A percentile compares a stretch with the other conserved stretches of the same genome.
Conservation (phyloP, 2,888 invertebrate genomes). For the Embidobia sp. region DNA sequence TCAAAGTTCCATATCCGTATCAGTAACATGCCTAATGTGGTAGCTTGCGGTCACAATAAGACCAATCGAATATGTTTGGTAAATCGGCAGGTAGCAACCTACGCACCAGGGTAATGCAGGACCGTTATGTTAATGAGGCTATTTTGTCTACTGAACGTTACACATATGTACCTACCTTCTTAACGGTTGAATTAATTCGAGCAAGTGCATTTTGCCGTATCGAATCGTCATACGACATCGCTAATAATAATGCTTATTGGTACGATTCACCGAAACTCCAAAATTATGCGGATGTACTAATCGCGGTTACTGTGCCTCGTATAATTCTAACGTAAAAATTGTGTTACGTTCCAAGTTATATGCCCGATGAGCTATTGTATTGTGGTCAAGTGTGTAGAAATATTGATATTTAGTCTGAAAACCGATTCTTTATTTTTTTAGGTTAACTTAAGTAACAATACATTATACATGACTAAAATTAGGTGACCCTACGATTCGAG, state of each 20-base stretch:
- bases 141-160: slow-evolving; percentile 71
- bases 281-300: slow-evolving; percentile 7
- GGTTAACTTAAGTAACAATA: no score
- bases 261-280: slow-evolving; percentile 17
- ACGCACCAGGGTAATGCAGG: slow-evolving; percentile 63
- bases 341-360: no score
- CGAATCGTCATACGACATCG: slow-evolving; percentile 52
- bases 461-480: no score
- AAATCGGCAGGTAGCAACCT: slow-evolving; percentile 66
- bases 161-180: slow-evolving; percentile 70
- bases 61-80: slow-evolving; percentile 58
- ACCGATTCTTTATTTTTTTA: no score
- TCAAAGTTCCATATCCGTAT: slow-evolving; percentile 39
- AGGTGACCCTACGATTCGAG: no score
- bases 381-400: no score
- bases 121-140: slow-evolving; percentile 80
- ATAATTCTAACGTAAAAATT: no score
- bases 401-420: no score
- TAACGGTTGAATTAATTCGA: slow-evolving; percentile 79
- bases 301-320: neutral
- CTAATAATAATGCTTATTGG: slow-evolving; percentile 34
- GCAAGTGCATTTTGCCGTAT: slow-evolving; percentile 73
- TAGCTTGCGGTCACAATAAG: slow-evolving; percentile 52
- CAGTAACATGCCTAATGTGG: slow-evolving; percentile 31
- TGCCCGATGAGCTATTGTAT: no score